Base-by-base conservation (phyloP, 2,888 invertebrate genomes). In the Drosophila tanythrix region DNA sequence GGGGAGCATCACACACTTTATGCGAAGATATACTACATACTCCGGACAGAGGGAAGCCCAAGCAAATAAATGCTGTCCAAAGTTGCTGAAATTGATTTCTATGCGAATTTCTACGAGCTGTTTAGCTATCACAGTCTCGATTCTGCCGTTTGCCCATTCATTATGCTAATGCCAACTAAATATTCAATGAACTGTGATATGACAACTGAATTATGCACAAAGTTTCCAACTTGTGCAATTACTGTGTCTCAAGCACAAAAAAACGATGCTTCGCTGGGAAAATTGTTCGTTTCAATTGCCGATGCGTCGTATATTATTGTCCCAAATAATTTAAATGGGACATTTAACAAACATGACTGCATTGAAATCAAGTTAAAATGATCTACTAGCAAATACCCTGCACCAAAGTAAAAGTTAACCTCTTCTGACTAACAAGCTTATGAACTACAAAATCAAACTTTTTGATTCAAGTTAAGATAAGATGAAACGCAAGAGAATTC, bases 171-270 rank as follows among this genome's bases (percentile, higher is more conserved):
- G 65, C 48, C 25, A 46, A 15, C 25, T 25, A 25, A 48, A 35
- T 21, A 48, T 8, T 74, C 62, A 81, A 79, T 76, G 66, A 70
- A 48, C 79, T 64, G 83, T 63, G 51, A 55, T 62, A 76, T 67
- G 64, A 43, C 51, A 57, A 55, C 38, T 64, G 50, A 69, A 75
- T 66, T 66, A 67, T 63, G 66, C 67, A 53, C 8, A 38, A 33
- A 33, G 27, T 38, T 57, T 43, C 11, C 15, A 31, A 46, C n/a
- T 56, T 38, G 35, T 29, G 29, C 21, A 52, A 55, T 53, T n/a
- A 53, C 15, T 25, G 3, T 53, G 33, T 5, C 8, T 15, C 18
- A 18, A 25, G 10, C 25, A 8, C 1, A 15, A 21, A 21, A 11
- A 8, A 8, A 25, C 15, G 4, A 2, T 15, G 25, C 15, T 15